Evolutionary conservation across 2,888 invertebrate species (phyloP), one percentile per base, ranked within the genome.

Genomic region (Drosophila merina): DNA sequence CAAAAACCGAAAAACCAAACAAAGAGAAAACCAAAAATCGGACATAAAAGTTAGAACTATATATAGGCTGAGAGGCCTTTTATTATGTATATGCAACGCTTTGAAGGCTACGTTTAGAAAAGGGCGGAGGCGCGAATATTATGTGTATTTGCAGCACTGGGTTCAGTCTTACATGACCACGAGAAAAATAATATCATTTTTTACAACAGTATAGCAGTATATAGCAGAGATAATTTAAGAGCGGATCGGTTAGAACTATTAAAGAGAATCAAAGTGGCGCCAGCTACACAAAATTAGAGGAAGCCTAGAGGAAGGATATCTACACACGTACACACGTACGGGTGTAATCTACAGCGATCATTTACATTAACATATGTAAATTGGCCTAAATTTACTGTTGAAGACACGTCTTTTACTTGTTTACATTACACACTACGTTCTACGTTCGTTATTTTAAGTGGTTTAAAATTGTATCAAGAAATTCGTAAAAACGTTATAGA

Each of bases 401-500:
- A 20, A 63, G 63, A 57, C 57, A 69, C 25, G 51, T 51, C 66
- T 50, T 64, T 10, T 64, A 47, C 31, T 66, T 68, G 56, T 56
- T 56, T 66, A 20, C 12, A 66, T 9, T 64, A 67, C 45, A 12
- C 36, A 20, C 20, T 20, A 20, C 20, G 20, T 20, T 20, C 36
- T 36, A n/a, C 36, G 36, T 36, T 25, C 14, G 28, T 45, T 52
- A 33, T 31, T 10, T 66, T 64, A 25, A 14, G 52, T 66, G 14
- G 40, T 47, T 66, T 55, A 8, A 10, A 52, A 54, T 20, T 66
- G 25, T 66, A 66, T 57, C 10, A 28, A 48, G n/a, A 54, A 75
- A 83, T 84, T 86, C 86, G 79, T 79, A 81, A 82, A 76, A 76
- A 85, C 82, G 87, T 85, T 82, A 79, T 77, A 83, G 83, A 66